Evolutionary conservation across 2,888 invertebrate species (phyloP), one percentile per base, ranked within the genome.

Genomic region (Muschampia plurimacula): DNA sequence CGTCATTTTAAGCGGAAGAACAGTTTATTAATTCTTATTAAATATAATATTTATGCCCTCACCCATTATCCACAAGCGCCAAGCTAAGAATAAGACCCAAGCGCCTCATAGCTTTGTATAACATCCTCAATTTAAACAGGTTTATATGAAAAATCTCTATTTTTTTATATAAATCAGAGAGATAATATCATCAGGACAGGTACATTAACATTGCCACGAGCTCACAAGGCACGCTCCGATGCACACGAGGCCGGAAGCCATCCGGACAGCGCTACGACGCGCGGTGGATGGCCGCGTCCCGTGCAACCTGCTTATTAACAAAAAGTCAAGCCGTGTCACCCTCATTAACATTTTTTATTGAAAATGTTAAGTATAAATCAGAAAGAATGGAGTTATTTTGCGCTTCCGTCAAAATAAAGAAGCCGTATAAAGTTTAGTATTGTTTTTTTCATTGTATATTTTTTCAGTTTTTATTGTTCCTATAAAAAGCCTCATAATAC

Each of bases 221-320:
- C 64, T 39, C 44, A 15, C 57, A 44, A 52, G 82, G 83, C 86
- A 88, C 88, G 92, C 85, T 86, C 75, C 83, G 87, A 49, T 90
- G 92, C 87, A 86, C 87, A 78, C 78, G 87, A 84, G 83, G 81
- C 84, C 92, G 91, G 91, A 92, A 87, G 87, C 83, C 84, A 82
- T 79, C 46, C 79, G 86, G 82, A 86, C 83, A 82, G 83, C 84
- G 84, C 80, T 78, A 78, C 78, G 80, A 74, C 3, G 39, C 46
- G 64, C 44, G 44, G 9, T 44, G 44, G 44, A 44, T 15, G 64
- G 46, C 28, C 64, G 28, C 41, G 5, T n/a, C 63, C 59, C 67
- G 83, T 86, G 80, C 84, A 84, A 80, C 77, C 77, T 74, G 80
- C 75, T 80, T 80, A 77, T 78, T 79, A 76, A 78, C 69, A 81